Conservation (phyloP, 2,888 invertebrate genomes). For the Desoria tigrina region DNA sequence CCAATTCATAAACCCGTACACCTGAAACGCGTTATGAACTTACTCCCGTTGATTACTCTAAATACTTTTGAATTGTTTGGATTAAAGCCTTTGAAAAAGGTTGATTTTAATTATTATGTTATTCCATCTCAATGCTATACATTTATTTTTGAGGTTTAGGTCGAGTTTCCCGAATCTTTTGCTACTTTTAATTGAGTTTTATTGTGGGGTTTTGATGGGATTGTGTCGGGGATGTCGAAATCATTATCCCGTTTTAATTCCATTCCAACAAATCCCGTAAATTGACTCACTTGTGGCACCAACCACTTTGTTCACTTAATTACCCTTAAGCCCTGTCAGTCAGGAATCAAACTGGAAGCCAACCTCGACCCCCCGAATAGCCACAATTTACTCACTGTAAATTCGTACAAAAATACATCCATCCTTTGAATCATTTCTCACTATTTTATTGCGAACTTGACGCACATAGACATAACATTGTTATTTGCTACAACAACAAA, state of each 20-base stretch:
- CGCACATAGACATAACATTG: background rate
- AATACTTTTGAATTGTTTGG: too few relatives aligned
- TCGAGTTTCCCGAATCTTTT: background rate
- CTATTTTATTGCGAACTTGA: too few relatives aligned
- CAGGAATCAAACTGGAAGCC: background rate
- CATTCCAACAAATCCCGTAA: background rate
- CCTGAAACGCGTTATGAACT: too few relatives aligned
- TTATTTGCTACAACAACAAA: background rate
- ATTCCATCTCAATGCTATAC: background rate
- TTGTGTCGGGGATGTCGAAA: slow-evolving; percentile 2
- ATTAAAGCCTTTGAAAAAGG: background rate
- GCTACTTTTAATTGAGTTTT: slow-evolving; percentile 2
- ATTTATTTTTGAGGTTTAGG: background rate
- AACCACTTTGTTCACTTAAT: slow-evolving; percentile 2
- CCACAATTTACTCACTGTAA: too few relatives aligned
- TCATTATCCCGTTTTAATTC: background rate
- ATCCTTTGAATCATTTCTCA: too few relatives aligned
- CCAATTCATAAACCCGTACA: background rate
- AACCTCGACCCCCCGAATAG: too few relatives aligned
- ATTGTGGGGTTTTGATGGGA: slow-evolving; percentile 1
- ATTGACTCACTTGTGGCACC: too few relatives aligned
- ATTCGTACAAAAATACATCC: too few relatives aligned
- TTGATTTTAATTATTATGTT: background rate
- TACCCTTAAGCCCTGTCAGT: slow-evolving; percentile 3
- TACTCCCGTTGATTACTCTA: background rate